Evolutionary conservation across 2,113 vertebrate genomes (phyloP).

Genomic region (Megaceryle maxima): DNA sequence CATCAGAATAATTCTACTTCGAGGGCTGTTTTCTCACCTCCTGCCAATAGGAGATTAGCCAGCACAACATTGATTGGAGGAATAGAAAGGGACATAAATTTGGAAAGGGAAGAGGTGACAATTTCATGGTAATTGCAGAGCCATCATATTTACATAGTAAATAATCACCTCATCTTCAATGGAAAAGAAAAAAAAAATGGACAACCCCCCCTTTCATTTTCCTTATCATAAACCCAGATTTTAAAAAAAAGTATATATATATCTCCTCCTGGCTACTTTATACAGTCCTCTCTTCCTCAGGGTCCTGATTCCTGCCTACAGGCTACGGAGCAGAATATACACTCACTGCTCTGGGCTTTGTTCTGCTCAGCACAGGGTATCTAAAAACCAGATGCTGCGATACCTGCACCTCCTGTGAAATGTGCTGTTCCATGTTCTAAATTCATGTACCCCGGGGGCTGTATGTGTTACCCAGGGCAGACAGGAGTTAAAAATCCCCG

Average conservation of each 20-base stretch:
- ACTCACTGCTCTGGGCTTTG: not conserved
- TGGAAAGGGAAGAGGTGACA: not conserved
- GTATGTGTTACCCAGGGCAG: not conserved
- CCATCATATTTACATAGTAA: slow-evolving; percentile 4
- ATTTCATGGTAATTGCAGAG: not conserved
- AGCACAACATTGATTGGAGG: not conserved
- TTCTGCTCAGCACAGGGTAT: not conserved
- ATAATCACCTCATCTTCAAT: not conserved
- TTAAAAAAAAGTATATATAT: no score
- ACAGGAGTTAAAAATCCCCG: not conserved
- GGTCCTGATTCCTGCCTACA: not conserved
- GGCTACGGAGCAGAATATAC: not conserved
- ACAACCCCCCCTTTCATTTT: not conserved
- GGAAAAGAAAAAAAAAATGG: not conserved
- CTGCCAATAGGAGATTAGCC: not conserved
- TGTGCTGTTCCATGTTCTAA: not conserved
- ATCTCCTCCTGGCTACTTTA: not conserved
- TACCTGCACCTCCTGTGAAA: not conserved
- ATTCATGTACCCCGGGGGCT: not conserved
- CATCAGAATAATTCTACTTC: not conserved
- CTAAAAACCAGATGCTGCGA: not conserved
- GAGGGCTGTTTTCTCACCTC: not conserved
- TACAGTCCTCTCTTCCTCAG: not conserved
- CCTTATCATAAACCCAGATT: not conserved
- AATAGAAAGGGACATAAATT: not conserved